A percentile compares a stretch with the other conserved stretches of the same genome.
Conservation (phyloP, 2,113 vertebrate genomes). For the Orthonyx spaldingii region DNA sequence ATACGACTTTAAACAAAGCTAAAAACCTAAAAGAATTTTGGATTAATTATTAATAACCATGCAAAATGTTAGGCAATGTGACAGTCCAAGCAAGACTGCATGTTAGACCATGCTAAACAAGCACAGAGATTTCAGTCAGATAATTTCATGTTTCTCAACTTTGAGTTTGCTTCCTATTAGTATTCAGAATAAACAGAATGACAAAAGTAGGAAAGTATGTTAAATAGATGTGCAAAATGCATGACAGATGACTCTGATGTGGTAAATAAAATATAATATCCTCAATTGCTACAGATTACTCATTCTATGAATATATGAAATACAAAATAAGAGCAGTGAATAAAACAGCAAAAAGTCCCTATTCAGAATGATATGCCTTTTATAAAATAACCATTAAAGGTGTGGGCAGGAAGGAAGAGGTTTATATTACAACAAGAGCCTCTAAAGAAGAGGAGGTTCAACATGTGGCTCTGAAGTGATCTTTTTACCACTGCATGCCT, state of each 20-base stretch:
- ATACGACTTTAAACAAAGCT: not conserved
- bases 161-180: not conserved
- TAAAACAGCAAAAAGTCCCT: not conserved
- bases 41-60: not conserved
- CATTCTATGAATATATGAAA: not conserved
- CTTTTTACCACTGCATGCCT: rapidly evolving
- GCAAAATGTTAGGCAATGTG: not conserved
- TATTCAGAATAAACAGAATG: not conserved
- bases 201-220: not conserved
- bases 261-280: slow-evolving; percentile 17
- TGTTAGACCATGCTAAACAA: not conserved
- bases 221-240: slow-evolving; percentile 1
- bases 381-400: not conserved
- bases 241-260: not conserved
- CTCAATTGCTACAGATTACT: not conserved
- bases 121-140: not conserved
- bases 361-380: not conserved
- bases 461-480: rapidly evolving
- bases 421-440: too few species aligned
- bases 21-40: not conserved
- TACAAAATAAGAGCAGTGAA: not conserved
- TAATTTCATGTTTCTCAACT: not conserved
- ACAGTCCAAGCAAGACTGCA: not conserved
- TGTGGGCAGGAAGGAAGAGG: not conserved
- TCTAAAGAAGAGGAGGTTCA: not conserved